Percentiles rank a stretch among this genome's conserved stretches.
These are phyloP conservation scores for Himantopus leucocephalus DNA, from an alignment of 2,113 vertebrate genomes.

Conservation along the genomic window DNA sequence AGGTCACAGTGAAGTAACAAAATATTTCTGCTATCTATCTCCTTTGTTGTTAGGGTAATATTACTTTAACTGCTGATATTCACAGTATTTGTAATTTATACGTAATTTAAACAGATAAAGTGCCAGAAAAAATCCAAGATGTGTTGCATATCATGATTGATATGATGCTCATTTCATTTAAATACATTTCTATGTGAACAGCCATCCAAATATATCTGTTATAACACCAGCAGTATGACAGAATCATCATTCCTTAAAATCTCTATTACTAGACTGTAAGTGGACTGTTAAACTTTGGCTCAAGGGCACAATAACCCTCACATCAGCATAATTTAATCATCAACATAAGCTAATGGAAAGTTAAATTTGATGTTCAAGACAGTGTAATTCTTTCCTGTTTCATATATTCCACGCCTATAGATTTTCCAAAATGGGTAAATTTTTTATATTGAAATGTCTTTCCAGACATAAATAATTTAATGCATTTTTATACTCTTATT, in stretches of 20 bases:
- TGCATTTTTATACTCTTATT: conserved; percentile 32
- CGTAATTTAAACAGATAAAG: conserved; percentile 23
- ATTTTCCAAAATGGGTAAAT: conserved; percentile 54
- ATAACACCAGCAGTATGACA: conserved; percentile 34
- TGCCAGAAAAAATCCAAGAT: not conserved
- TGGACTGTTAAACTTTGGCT: conserved; percentile 70
- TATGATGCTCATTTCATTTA: conserved; percentile 51
- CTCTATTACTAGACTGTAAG: conserved; percentile 63
- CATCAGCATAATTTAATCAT: conserved; percentile 72
- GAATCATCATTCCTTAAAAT: conserved; percentile 67
- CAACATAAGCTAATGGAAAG: conserved; percentile 68
- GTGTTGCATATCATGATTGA: conserved; percentile 51
- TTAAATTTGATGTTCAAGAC: conserved; percentile 62
- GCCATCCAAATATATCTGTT: conserved; percentile 48
- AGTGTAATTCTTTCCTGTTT: conserved; percentile 35
- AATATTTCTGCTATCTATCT: conserved; percentile 33
- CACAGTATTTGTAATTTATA: conserved; percentile 50
- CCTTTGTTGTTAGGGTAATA: conserved; percentile 33
- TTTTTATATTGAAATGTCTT: conserved; percentile 56
- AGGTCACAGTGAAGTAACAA: conserved; percentile 14
- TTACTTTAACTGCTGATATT: conserved; percentile 50
- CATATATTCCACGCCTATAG: conserved; percentile 28
- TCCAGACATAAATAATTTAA: conserved; percentile 12
- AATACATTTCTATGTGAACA: conserved; percentile 64
- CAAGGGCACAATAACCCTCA: conserved; percentile 67